These are phyloP conservation scores for Eumerus sabulonum DNA, from an alignment of 2,888 invertebrate genomes.

Conservation along the genomic window DNA sequence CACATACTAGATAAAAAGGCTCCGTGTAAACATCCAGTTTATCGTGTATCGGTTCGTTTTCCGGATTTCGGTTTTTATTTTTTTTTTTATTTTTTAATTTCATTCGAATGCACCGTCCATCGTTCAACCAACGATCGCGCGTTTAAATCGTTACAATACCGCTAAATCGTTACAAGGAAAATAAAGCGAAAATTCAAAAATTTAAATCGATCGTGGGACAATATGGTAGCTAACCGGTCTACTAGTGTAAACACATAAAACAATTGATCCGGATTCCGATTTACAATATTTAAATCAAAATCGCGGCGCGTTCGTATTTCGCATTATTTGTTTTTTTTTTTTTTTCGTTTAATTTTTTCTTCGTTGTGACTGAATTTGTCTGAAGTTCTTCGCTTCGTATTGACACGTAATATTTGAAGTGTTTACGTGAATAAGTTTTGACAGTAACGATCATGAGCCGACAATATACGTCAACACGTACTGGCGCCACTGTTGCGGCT, in stretches of 20 bases:
- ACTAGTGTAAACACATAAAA: slow-evolving; percentile 2
- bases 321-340: too few species aligned
- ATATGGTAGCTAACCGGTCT: slow-evolving; percentile 44
- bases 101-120: slow-evolving; percentile 17
- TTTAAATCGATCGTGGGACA: slow-evolving; percentile 35
- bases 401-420: slow-evolving; percentile 20
- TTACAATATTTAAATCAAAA: neutral
- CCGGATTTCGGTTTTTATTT: slow-evolving; percentile 7
- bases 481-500: slow-evolving; percentile 42
- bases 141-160: neutral
- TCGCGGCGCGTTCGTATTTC: too few species aligned
- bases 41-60: slow-evolving; percentile 3
- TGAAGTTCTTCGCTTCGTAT: neutral
- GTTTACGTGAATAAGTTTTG: slow-evolving; percentile 22
- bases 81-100: slow-evolving; percentile 21
- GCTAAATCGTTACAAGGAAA: neutral
- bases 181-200: slow-evolving; percentile 6
- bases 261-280: slow-evolving; percentile 2
- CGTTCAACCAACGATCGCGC: neutral
- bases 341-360: neutral
- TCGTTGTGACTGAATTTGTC: slow-evolving; percentile 21
- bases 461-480: slow-evolving; percentile 49
- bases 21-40: too few species aligned
- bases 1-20: slow-evolving; percentile 1
- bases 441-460: slow-evolving; percentile 47